Conservation (phyloP, 2,888 invertebrate genomes). For the Junonia oenone region DNA sequence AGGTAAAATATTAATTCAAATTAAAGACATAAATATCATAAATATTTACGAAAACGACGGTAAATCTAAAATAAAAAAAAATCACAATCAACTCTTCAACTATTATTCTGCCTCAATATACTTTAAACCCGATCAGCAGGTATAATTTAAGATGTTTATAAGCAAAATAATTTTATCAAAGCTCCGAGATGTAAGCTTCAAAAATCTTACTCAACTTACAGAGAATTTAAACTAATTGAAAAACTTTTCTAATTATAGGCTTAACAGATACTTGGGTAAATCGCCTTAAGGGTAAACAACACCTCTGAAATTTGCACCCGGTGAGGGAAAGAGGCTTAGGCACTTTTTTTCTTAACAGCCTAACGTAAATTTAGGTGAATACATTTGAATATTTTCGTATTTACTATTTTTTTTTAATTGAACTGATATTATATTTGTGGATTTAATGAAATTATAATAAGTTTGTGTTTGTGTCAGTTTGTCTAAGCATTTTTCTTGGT, state of each 20-base stretch:
- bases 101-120: not conserved
- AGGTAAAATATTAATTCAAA: too few relatives aligned
- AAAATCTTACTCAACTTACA: conserved; percentile 67
- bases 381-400: too few relatives aligned
- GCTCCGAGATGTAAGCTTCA: conserved; percentile 59
- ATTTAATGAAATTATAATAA: too few relatives aligned
- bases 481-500: too few relatives aligned
- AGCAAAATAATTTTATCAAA: conserved; percentile 39
- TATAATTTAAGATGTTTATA: conserved; percentile 20
- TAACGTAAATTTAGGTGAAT: not conserved
- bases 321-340: conserved; percentile 25
- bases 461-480: too few relatives aligned
- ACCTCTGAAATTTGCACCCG: conserved; percentile 67
- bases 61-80: too few relatives aligned
- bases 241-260: conserved; percentile 79
- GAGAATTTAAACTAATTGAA: conserved; percentile 77
- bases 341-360: not conserved
- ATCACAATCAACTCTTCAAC: too few relatives aligned
- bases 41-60: too few relatives aligned
- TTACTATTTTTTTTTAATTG: too few relatives aligned
- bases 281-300: conserved; percentile 76
- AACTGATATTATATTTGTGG: too few relatives aligned
- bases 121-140: not conserved
- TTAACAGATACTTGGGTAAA: conserved; percentile 75
- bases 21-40: too few relatives aligned